These are phyloP conservation scores for Latrodectus geometricus DNA, from an alignment of 1,140 invertebrate genomes.

Conservation along the genomic window DNA sequence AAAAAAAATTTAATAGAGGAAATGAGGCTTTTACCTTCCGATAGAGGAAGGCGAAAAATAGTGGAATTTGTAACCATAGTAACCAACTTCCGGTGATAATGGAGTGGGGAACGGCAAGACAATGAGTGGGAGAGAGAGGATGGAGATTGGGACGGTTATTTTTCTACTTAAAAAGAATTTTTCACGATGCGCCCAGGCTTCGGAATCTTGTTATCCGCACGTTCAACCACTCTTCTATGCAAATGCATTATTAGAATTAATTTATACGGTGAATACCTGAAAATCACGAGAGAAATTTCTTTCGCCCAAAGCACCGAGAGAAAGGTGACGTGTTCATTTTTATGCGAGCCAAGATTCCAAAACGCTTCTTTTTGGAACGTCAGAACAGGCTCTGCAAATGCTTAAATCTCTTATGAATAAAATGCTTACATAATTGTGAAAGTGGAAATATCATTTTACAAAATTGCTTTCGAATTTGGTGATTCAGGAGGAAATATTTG, in stretches of 20 bases:
- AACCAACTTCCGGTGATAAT: slow-evolving; percentile 12
- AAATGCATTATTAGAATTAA: background rate
- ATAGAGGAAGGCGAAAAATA: background rate
- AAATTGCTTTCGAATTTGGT: too few relatives aligned
- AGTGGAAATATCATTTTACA: too few relatives aligned
- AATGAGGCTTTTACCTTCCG: slow-evolving; percentile 37
- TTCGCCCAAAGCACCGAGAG: background rate
- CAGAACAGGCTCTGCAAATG: background rate
- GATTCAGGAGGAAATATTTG: too few relatives aligned
- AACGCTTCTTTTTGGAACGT: background rate
- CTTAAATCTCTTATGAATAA: background rate
- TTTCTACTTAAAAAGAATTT: slow-evolving; percentile 20
- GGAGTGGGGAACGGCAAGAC: slow-evolving; percentile 12
- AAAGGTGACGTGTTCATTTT: background rate
- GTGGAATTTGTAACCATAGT: slow-evolving; percentile 35
- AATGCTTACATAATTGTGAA: too few relatives aligned
- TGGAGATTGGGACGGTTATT: background rate
- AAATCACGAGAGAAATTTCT: background rate
- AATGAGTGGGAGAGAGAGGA: background rate
- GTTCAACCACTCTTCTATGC: background rate
- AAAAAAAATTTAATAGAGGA: slow-evolving; percentile 28
- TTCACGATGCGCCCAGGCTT: background rate
- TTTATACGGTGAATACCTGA: background rate
- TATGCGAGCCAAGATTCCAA: background rate
- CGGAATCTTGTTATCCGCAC: background rate